phyloP scores from a whole-genome alignment of 2,888 invertebrate species.

The Lissocephala sabroskyi region DNA sequence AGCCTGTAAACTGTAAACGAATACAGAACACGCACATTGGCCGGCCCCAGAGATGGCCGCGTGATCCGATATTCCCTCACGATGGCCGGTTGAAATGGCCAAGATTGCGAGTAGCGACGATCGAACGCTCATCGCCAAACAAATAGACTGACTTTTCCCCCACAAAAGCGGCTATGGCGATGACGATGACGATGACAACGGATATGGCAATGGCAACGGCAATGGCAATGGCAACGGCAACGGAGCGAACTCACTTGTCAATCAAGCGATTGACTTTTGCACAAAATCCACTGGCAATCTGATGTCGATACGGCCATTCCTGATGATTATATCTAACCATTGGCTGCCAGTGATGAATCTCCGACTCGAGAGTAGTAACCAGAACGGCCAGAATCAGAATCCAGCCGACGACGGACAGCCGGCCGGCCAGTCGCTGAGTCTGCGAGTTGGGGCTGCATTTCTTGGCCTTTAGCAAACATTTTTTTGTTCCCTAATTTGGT shows the following conservation, averaged over 20 bases:
- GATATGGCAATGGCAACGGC: not conserved
- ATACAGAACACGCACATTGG: too few species aligned
- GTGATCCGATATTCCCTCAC: too few species aligned
- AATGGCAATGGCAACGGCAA: not conserved
- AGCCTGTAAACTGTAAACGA: too few species aligned
- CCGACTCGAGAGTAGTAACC: too few species aligned
- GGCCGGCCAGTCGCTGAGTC: constrained; percentile 10
- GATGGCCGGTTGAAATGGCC: too few species aligned
- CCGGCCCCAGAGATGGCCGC: too few species aligned
- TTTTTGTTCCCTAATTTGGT: constrained; percentile 65
- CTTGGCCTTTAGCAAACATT: constrained; percentile 47
- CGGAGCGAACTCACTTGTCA: constrained; percentile 60
- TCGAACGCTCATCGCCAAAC: too few species aligned
- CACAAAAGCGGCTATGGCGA: too few species aligned
- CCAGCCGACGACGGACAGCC: not conserved
- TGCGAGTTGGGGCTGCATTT: constrained; percentile 39
- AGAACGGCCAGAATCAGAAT: not conserved
- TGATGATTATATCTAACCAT: constrained; percentile 50
- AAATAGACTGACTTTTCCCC: too few species aligned
- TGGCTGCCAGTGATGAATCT: constrained; percentile 29
- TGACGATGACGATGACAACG: not conserved
- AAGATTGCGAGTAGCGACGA: too few species aligned
- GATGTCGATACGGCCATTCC: constrained; percentile 6
- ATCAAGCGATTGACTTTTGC: constrained; percentile 65
- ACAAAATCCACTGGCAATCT: constrained; percentile 56